Evolutionary conservation across 2,888 invertebrate genomes (phyloP).

Genomic region (Drosophila heteroneura): DNA sequence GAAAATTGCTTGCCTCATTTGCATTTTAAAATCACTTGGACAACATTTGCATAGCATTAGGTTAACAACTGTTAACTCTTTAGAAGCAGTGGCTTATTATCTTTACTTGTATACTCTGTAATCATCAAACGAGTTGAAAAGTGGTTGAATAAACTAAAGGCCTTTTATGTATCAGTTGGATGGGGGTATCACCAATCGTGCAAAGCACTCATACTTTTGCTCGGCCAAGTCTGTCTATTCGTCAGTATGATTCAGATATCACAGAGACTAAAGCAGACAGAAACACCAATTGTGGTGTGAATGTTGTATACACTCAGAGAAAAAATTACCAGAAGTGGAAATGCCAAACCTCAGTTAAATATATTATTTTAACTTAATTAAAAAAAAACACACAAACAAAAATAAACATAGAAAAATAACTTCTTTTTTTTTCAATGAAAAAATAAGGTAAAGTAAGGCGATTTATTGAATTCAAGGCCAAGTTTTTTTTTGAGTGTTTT

Average conservation of each 20-base stretch:
- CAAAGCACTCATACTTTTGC: background rate
- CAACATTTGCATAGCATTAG: slow-evolving; percentile 12
- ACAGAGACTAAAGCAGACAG: background rate
- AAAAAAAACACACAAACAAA: background rate
- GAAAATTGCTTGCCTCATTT: slow-evolving; percentile 22
- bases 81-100: background rate
- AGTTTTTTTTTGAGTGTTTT: background rate
- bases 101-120: background rate
- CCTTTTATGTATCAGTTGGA: background rate
- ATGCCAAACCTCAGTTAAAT: background rate
- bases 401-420: background rate
- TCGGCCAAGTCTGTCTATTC: background rate
- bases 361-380: background rate
- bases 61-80: slow-evolving; percentile 25
- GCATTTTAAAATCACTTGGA: slow-evolving; percentile 17
- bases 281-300: background rate
- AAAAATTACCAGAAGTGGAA: background rate
- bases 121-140: background rate
- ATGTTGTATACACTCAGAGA: background rate
- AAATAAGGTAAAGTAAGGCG: background rate
- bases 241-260: background rate
- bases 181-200: background rate
- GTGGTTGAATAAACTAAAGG: background rate
- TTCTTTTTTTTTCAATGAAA: background rate
- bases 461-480: background rate